Evolutionary conservation across 2,888 invertebrate species (phyloP).

Genomic region (Emesis russula): DNA sequence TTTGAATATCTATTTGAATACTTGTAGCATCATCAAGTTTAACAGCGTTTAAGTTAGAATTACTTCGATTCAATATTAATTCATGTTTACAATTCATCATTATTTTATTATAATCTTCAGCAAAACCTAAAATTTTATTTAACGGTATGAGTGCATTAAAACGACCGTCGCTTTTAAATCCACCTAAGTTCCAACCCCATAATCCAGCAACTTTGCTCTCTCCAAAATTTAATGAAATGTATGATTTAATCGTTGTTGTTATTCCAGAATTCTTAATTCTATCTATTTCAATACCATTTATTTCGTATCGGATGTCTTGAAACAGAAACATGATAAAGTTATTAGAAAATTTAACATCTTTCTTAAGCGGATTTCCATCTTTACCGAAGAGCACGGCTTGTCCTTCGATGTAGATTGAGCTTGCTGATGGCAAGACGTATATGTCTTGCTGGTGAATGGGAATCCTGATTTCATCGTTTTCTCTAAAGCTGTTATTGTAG

Average conservation of each 20-base stretch:
- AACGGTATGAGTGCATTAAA: too few relatives aligned
- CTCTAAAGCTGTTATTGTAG: slow-evolving; percentile 68
- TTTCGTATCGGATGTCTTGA: neutral
- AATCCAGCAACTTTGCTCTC: neutral
- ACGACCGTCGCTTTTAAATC: neutral
- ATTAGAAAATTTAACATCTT: neutral
- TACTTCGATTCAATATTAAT: neutral
- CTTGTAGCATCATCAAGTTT: neutral
- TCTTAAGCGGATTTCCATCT: neutral
- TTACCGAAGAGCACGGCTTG: neutral
- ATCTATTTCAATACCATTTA: neutral
- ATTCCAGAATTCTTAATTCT: neutral
- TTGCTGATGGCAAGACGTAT: slow-evolving; percentile 47
- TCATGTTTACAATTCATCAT: slow-evolving; percentile 2
- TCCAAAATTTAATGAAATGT: neutral
- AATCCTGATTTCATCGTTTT: slow-evolving; percentile 29
- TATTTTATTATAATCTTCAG: neutral
- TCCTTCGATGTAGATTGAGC: neutral
- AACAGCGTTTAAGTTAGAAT: neutral
- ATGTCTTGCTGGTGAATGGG: neutral
- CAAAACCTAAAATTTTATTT: slow-evolving; percentile 5
- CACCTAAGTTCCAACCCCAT: neutral
- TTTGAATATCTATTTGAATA: neutral
- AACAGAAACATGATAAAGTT: neutral
- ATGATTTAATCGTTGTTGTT: neutral